Percentiles rank a stretch among this genome's conserved stretches.
phyloP scores from a whole-genome alignment of 2,797 vertebrate species.

The Micropoecilia bifurca region DNA sequence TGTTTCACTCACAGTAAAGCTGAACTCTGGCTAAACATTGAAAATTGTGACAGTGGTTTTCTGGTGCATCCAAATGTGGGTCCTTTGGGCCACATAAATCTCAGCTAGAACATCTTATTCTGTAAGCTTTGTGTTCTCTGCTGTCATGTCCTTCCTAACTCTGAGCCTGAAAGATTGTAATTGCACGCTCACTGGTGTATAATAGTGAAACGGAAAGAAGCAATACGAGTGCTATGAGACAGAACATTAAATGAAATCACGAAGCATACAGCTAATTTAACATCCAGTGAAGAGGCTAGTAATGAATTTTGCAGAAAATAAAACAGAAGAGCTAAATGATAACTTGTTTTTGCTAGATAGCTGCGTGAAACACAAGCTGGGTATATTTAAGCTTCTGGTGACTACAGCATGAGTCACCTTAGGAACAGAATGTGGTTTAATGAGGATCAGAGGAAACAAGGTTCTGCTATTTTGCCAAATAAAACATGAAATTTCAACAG shows the following conservation, averaged over 20 bases:
- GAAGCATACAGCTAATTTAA: neutral
- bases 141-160: neutral
- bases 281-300: neutral
- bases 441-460: conserved; percentile 1
- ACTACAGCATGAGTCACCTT: neutral
- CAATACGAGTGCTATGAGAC: neutral
- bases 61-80: neutral
- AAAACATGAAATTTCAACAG: neutral
- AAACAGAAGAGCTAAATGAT: neutral
- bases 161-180: neutral
- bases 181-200: neutral
- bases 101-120: neutral
- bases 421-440: conserved; percentile 1
- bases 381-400: neutral
- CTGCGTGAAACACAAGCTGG: neutral
- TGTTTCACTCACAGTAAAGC: neutral
- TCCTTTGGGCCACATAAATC: neutral
- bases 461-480: neutral
- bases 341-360: neutral
- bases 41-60: neutral
- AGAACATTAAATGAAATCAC: neutral
- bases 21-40: neutral
- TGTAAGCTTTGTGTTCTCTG: neutral
- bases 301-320: neutral
- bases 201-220: neutral